Percentiles rank a stretch among this genome's conserved stretches.
These are phyloP conservation scores for Hydrolagus affinis DNA, from an alignment of 2,113 vertebrate species.

Conservation along the genomic window DNA sequence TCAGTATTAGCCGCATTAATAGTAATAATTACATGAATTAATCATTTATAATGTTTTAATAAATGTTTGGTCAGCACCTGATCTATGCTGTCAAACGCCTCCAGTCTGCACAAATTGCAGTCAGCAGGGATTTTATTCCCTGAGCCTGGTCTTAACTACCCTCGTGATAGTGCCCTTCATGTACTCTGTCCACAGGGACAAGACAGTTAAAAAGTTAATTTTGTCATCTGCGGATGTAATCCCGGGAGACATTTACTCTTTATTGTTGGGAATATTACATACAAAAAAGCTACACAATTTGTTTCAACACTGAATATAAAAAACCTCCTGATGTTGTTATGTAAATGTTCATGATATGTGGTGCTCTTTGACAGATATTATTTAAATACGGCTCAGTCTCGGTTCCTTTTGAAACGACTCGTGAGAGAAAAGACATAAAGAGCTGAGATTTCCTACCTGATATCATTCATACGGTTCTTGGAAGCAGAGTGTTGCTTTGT, in stretches of 20 bases:
- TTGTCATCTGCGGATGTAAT: background rate
- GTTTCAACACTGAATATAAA: background rate
- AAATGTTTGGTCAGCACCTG: conserved; percentile 77
- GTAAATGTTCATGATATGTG: background rate
- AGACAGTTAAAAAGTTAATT: conserved; percentile 24
- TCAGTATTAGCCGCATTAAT: conserved; percentile 81
- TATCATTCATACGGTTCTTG: background rate
- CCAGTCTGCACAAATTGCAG: conserved; percentile 10
- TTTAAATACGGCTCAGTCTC: background rate
- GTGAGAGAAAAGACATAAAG: background rate
- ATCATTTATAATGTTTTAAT: conserved; percentile 82
- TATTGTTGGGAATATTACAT: background rate
- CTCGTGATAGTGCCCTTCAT: background rate
- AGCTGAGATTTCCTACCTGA: background rate
- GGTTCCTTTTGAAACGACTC: too few relatives aligned
- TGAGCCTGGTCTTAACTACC: background rate
- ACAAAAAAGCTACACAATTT: background rate
- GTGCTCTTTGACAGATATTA: background rate
- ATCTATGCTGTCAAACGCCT: conserved; percentile 59
- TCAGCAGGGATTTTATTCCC: conserved; percentile 14
- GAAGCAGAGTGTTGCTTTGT: background rate
- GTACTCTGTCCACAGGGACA: background rate
- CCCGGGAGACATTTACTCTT: background rate
- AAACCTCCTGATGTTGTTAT: background rate
- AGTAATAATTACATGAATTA: conserved; percentile 80